Base-by-base conservation (phyloP, 2,888 invertebrate genomes). In the Geotrupes spiniger region DNA sequence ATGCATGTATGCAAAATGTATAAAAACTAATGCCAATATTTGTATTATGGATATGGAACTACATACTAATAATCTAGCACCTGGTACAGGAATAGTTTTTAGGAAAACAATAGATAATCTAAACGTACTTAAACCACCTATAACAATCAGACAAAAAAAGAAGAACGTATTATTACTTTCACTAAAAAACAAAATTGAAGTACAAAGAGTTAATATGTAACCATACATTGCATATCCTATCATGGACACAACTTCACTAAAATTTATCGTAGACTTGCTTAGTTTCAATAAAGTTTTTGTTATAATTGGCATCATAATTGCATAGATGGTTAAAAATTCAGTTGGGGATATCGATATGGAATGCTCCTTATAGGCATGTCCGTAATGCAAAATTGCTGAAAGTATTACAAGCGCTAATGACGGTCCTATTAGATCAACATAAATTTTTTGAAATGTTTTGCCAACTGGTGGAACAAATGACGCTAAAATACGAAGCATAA, bases 1-100 rank as follows among this genome's bases (percentile, higher is more conserved):
- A 65, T 76, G 76, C 75, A 78, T 75, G 57, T 74, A 77, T 2
- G 73, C 70, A 63, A 77, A 78, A 63, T 78, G 76, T 44, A 77
- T 61, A 61, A 75, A 77, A 36, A 78, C 68, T n/a, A 77, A 59
- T 60, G 73, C 76, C 42, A 78, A 63, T 14, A 77, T 64, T 60
- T 79, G 76, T 40, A 70, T 56, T 33, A 73, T 63, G 6, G 74
- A 72, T 28, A 76, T 66, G 27, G 70, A 56, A 51, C 74, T 74
- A 57, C 78, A 77, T 6, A 78, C 68, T n/a, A 78, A 59, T 39
- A 79, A 69, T 42, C 78, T 63, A 8, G 72, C 70, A 14, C 69
- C 75, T 5, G 78, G 78, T 38, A 67, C 57, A 9, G 71, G 70
- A 37, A 78, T 76, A n/a, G 72, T 70, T 36, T 69, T 63, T 11